Base-by-base conservation (phyloP, 2,888 invertebrate species). In the Beris chalybata region DNA sequence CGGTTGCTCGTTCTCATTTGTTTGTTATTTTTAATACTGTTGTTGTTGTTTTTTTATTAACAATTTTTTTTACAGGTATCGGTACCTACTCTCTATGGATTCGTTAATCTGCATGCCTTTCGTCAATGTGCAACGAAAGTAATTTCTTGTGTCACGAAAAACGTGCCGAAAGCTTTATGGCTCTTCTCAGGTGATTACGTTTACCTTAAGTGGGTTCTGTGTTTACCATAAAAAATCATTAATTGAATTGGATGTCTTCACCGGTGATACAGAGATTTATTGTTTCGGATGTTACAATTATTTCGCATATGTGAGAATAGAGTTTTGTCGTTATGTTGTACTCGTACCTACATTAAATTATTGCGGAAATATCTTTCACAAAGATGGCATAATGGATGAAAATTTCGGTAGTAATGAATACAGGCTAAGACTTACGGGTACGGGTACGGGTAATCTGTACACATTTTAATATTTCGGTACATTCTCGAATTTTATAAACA, bases 141-240 rank as follows among this genome's bases (percentile, higher is more conserved):
- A 65, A 65, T 65, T 65, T 58, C 57, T 58, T 65, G 48, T 50
- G 65, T 65, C 65, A 65, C 65, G 65, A 65, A 65, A 65, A 65
- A 65, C 65, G 65, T 65, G 65, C 65, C 38, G 57, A 57, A 65
- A 52, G 52, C 57, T 65, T 65, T 57, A 57, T 52, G 57, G 52
- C 64, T 58, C 52, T 65, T 65, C 65, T 64, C 64, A 64, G 64
- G 64, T 64, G 64, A 64, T 64, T 64, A 47, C 56, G 44, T 54
- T 54, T 55, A 52, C 61, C 61, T 61, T 59, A 59, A 59, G 59
- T 59, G 50, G 59, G 50, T 59, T 59, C 32, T 50, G 48, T 50
- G 30, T 47, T 50, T 52, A 52, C 38, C 61, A 61, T 61, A 61
- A 61, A 61, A 59, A 61, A 61, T 61, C 61, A 61, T 61, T 61